Evolutionary conservation across 2,888 invertebrate species (phyloP).

Genomic region (Calliopum simillimum): DNA sequence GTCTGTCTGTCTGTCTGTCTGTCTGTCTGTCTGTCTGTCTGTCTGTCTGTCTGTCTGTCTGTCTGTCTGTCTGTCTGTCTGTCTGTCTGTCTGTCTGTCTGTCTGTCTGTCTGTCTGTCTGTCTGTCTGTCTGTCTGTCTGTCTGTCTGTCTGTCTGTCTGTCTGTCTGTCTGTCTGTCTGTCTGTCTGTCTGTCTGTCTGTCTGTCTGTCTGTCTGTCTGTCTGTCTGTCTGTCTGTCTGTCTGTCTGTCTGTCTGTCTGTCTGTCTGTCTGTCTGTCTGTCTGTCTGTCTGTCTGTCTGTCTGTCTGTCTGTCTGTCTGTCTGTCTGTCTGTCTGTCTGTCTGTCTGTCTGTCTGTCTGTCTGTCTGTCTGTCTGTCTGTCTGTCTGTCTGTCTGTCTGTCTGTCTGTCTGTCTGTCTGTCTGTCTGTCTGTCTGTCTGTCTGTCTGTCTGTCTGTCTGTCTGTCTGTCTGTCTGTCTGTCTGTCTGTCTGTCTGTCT

Average conservation of each 20-base stretch:
- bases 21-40: constrained; percentile 3
- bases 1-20: constrained; percentile 3
- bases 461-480: not conserved
- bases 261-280: not conserved
- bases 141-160: not conserved
- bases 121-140: not conserved
- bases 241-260: not conserved
- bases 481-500: not conserved
- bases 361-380: not conserved
- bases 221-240: not conserved
- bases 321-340: not conserved
- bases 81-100: constrained; percentile 2
- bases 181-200: not conserved
- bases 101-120: not conserved
- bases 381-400: not conserved
- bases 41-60: constrained; percentile 3
- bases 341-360: not conserved
- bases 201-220: not conserved
- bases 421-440: not conserved
- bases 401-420: not conserved
- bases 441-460: not conserved
- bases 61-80: constrained; percentile 3
- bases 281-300: not conserved
- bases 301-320: not conserved
- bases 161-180: not conserved